These are phyloP conservation scores for human (Homo sapiens) DNA, from an alignment of 2,113 vertebrate species.

Conservation along the genomic window DNA sequence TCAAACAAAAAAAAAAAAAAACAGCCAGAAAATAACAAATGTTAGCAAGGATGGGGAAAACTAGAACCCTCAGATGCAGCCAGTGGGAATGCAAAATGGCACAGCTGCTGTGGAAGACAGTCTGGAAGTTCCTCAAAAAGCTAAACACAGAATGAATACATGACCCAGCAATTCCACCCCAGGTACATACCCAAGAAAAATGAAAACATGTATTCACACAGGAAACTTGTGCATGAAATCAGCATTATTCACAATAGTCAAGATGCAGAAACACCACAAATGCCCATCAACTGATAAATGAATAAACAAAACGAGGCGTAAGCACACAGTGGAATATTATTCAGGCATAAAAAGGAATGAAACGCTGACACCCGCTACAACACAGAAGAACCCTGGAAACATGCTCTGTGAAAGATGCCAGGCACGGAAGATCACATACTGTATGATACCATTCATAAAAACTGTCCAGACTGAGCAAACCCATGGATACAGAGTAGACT, in stretches of 20 bases:
- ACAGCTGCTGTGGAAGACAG: too few relatives aligned
- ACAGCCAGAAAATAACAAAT: too few relatives aligned
- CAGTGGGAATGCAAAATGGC: too few relatives aligned
- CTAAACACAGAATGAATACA: background rate
- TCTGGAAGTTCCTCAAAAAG: too few relatives aligned
- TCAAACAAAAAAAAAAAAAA: background rate
- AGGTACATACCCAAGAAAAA: background rate
- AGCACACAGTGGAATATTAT: accelerated
- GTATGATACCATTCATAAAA: accelerated
- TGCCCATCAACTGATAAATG: accelerated
- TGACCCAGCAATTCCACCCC: background rate
- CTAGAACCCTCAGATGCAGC: too few relatives aligned
- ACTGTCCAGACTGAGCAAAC: background rate
- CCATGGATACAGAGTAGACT: background rate
- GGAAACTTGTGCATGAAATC: too few relatives aligned
- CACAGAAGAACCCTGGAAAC: accelerated
- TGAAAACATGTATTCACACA: background rate
- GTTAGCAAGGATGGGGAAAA: too few relatives aligned
- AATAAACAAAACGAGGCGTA: accelerated
- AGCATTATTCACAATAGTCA: too few relatives aligned
- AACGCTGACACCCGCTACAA: accelerated
- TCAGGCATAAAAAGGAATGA: accelerated
- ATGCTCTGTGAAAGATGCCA: accelerated
- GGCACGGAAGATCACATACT: accelerated
- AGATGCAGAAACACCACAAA: too few relatives aligned